These are phyloP conservation scores for Lampropteryx suffumata DNA, from an alignment of 2,888 invertebrate species.

Conservation along the genomic window DNA sequence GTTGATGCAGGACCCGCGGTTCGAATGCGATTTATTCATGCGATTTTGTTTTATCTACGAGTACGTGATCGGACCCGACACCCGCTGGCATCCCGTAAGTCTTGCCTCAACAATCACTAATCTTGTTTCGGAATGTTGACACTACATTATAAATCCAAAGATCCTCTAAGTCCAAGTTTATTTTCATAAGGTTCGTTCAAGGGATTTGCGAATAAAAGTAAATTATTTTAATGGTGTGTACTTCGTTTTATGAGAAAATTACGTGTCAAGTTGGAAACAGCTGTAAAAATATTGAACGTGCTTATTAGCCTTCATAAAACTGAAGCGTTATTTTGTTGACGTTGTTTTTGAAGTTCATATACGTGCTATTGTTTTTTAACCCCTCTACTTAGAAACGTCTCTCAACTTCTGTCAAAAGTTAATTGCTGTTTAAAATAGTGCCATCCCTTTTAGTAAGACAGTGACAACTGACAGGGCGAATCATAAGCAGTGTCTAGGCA, in stretches of 20 bases:
- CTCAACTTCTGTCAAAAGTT: too few relatives aligned
- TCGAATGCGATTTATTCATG: constrained; percentile 41
- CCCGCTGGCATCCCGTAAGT: constrained; percentile 2
- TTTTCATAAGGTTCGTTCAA: constrained; percentile 10
- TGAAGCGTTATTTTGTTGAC: constrained; percentile 4
- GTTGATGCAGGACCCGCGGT: constrained; percentile 45
- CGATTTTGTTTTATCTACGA: constrained; percentile 33
- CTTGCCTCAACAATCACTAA: constrained; percentile 25
- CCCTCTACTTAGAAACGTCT: too few relatives aligned
- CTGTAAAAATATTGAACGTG: constrained; percentile 16
- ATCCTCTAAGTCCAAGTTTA: constrained; percentile 1
- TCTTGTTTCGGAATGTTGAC: constrained; percentile 15
- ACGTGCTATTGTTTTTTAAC: too few relatives aligned
- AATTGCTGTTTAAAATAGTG: too few relatives aligned
- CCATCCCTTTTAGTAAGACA: too few relatives aligned
- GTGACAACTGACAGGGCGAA: too few relatives aligned
- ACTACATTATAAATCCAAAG: constrained; percentile 18
- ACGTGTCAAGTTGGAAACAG: constrained; percentile 15
- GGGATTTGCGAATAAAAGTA: constrained; percentile 9
- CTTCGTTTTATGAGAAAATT: constrained; percentile 16
- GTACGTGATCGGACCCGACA: constrained; percentile 19
- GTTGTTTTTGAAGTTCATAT: neutral
- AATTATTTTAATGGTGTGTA: constrained; percentile 13
- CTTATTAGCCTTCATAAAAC: constrained; percentile 17
- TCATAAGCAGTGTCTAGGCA: too few relatives aligned